These are phyloP conservation scores for Azorinus chamasolen DNA, from an alignment of 2,888 invertebrate genomes.

Conservation along the genomic window DNA sequence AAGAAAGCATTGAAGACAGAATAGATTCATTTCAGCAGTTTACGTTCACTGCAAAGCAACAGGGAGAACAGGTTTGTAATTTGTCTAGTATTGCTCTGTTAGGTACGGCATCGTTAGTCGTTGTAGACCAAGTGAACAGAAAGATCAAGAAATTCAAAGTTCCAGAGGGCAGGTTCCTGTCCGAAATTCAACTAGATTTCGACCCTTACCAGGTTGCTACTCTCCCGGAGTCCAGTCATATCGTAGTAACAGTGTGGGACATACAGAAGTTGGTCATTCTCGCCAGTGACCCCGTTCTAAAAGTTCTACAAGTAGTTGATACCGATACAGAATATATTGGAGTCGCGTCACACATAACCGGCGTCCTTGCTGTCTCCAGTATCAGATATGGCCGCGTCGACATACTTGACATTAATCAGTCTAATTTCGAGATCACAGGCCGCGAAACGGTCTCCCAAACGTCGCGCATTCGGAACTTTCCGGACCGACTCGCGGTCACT, in stretches of 20 bases:
- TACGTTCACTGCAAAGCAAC: constrained; percentile 47
- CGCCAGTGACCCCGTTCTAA: constrained; percentile 47
- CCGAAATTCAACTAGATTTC: constrained; percentile 32
- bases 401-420: constrained; percentile 24
- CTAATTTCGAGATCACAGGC: neutral
- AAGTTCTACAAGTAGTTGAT: constrained; percentile 29
- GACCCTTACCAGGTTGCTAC: constrained; percentile 59
- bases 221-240: constrained; percentile 43
- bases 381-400: constrained; percentile 47
- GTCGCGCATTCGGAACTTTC: constrained; percentile 46
- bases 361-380: constrained; percentile 46
- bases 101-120: constrained; percentile 47
- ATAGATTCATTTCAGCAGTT: constrained; percentile 25
- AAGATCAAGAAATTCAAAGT: constrained; percentile 62
- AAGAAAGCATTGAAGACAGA: constrained; percentile 15
- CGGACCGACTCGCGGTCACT: constrained; percentile 50
- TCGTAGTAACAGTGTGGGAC: constrained; percentile 60
- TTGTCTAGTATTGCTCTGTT: constrained; percentile 54
- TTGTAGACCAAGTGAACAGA: constrained; percentile 56
- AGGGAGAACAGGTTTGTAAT: constrained; percentile 46
- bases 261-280: constrained; percentile 42
- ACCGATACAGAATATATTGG: constrained; percentile 57
- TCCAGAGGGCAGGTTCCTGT: constrained; percentile 55
- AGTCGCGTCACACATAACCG: constrained; percentile 39
- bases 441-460: constrained; percentile 52